Percentiles rank a stretch among this genome's conserved stretches.
phyloP scores from a whole-genome alignment of 2,797 vertebrate genomes.

The Avahi laniger region DNA sequence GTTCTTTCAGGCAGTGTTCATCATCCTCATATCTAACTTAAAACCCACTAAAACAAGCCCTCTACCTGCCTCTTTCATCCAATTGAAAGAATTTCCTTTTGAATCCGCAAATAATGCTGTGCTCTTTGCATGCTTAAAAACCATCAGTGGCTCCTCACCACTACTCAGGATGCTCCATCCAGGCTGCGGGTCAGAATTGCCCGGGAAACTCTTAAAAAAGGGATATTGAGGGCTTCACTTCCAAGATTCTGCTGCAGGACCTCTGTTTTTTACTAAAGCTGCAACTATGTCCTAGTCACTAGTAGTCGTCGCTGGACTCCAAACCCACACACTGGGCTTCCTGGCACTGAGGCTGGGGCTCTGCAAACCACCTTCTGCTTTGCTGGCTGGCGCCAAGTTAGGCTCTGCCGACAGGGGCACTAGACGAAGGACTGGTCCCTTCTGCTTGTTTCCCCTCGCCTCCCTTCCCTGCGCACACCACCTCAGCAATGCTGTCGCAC shows the following conservation, averaged over 20 bases:
- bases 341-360: not conserved
- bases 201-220: not conserved
- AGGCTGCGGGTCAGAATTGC: not conserved
- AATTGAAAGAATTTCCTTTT: not conserved
- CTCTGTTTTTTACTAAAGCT: not conserved
- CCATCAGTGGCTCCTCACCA: not conserved
- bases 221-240: not conserved
- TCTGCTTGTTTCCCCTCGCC: not conserved
- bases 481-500: not conserved
- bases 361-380: not conserved
- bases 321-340: not conserved
- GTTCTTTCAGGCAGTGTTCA: not conserved
- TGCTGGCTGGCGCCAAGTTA: no score
- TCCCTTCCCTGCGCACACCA: not conserved
- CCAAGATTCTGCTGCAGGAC: not conserved
- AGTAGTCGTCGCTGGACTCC: no score
- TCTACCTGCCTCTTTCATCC: not conserved
- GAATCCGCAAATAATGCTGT: not conserved
- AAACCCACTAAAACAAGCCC: not conserved
- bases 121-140: not conserved
- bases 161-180: no score
- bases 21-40: not conserved
- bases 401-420: no score
- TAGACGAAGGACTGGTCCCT: not conserved
- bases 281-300: no score